phyloP scores from a whole-genome alignment of 2,797 vertebrate species.

The Discoglossus pictus region DNA sequence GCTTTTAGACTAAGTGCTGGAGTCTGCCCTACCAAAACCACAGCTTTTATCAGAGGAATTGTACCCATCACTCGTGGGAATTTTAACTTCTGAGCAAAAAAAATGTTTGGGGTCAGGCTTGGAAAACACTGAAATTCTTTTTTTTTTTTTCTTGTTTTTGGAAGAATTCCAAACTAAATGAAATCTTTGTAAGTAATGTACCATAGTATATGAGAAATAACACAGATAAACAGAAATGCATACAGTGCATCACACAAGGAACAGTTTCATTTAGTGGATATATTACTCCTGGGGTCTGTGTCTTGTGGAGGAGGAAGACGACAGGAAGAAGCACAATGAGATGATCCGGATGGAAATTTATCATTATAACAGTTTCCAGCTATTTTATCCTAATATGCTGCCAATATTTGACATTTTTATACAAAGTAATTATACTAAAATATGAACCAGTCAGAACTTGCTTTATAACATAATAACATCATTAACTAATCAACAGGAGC shows the following conservation, averaged over 20 bases:
- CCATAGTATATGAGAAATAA: constrained; percentile 59
- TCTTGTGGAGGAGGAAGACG: constrained; percentile 34
- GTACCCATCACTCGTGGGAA: constrained; percentile 72
- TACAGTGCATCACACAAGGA: constrained; percentile 47
- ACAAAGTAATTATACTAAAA: too few relatives aligned
- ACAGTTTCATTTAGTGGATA: constrained; percentile 41
- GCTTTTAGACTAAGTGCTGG: constrained; percentile 51
- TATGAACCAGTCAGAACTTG: too few relatives aligned
- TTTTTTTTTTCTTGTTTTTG: constrained; percentile 68
- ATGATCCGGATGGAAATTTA: not conserved
- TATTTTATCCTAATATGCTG: too few relatives aligned
- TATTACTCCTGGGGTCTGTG: constrained; percentile 44
- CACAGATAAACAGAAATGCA: constrained; percentile 52
- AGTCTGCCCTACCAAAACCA: constrained; percentile 55
- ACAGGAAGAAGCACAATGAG: constrained; percentile 16
- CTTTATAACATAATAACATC: too few relatives aligned
- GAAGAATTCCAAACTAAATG: constrained; percentile 61
- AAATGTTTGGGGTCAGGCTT: constrained; percentile 73
- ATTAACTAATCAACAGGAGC: too few relatives aligned
- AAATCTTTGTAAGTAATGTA: constrained; percentile 63
- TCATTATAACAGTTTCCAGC: not conserved
- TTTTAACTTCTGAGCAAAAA: constrained; percentile 71
- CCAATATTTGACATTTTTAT: too few relatives aligned
- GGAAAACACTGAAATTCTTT: constrained; percentile 69
- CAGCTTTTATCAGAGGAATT: constrained; percentile 62